Percentiles rank a stretch among this genome's conserved stretches.
These are phyloP conservation scores for Caenorhabditis afra DNA, from an alignment of 2,888 invertebrate genomes.

Conservation along the genomic window DNA sequence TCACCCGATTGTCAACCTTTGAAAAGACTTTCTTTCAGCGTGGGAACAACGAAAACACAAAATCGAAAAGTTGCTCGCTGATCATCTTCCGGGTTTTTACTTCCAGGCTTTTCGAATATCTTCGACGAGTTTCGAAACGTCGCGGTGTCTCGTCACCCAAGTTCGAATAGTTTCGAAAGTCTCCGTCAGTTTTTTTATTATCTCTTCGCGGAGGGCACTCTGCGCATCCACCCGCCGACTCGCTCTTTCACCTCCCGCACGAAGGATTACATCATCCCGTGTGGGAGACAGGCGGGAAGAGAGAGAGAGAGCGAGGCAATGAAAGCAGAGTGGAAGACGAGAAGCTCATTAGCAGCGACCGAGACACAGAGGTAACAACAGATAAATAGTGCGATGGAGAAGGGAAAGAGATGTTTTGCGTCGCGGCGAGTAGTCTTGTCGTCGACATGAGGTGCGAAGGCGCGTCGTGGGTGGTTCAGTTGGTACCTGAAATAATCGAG, in stretches of 20 bases:
- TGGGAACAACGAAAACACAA: too few species aligned
- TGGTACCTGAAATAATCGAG: slow-evolving; percentile 51
- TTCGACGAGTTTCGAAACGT: slow-evolving; percentile 38
- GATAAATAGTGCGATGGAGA: slow-evolving; percentile 26
- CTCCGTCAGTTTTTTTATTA: slow-evolving; percentile 31
- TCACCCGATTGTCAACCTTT: not conserved
- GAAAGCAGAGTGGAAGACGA: slow-evolving; percentile 16
- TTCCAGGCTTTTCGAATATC: too few species aligned
- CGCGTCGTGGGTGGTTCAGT: slow-evolving; percentile 51
- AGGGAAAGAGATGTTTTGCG: slow-evolving; percentile 29
- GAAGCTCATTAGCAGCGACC: slow-evolving; percentile 37
- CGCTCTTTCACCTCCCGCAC: slow-evolving; percentile 51
- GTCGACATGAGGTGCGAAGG: slow-evolving; percentile 41
- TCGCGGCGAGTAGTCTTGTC: slow-evolving; percentile 46
- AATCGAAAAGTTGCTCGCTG: not conserved
- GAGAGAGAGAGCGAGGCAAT: slow-evolving; percentile 12
- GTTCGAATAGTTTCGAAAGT: slow-evolving; percentile 55
- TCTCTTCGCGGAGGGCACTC: slow-evolving; percentile 44
- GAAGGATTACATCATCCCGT: slow-evolving; percentile 56
- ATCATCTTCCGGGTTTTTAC: slow-evolving; percentile 7
- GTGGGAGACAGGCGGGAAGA: slow-evolving; percentile 29
- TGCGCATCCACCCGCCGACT: slow-evolving; percentile 46
- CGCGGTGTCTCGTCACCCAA: slow-evolving; percentile 15
- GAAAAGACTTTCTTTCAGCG: not conserved
- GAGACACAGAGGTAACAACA: slow-evolving; percentile 31